phyloP scores from a whole-genome alignment of 2,888 invertebrate genomes.

The Sesamia inferens region DNA sequence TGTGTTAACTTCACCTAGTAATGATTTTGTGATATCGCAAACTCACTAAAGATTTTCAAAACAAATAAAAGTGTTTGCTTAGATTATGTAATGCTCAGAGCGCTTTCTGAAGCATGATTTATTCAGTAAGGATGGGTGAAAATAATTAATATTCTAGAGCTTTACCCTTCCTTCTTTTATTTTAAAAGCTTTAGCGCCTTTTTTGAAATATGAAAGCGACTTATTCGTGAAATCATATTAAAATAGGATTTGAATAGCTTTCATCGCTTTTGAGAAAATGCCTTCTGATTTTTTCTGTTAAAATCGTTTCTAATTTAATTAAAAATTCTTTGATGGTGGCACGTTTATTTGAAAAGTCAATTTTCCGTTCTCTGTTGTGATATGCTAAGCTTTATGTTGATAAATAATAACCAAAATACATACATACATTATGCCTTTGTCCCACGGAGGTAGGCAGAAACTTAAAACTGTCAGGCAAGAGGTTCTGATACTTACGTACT shows the following conservation, averaged over 20 bases:
- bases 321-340: background rate
- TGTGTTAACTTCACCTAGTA: background rate
- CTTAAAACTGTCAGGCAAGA: too few species aligned
- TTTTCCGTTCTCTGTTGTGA: background rate
- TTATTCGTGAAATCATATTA: background rate
- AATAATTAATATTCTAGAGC: slow-evolving; percentile 35
- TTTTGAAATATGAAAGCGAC: slow-evolving; percentile 32
- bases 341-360: background rate
- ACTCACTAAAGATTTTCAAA: background rate
- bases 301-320: background rate
- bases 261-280: background rate
- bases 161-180: slow-evolving; percentile 5
- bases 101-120: slow-evolving; percentile 16
- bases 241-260: slow-evolving; percentile 4
- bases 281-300: background rate
- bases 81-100: background rate
- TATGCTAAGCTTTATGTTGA: background rate
- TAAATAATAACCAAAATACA: too few species aligned
- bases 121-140: slow-evolving; percentile 16
- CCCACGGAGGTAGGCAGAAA: too few species aligned
- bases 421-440: too few species aligned
- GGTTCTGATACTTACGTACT: too few species aligned
- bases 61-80: background rate
- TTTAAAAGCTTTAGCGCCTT: slow-evolving; percentile 1
- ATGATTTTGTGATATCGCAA: background rate